Percentiles rank a stretch among this genome's conserved stretches.
Evolutionary conservation across 2,113 vertebrate species (phyloP).

Genomic region (Planiliza haematocheilus): DNA sequence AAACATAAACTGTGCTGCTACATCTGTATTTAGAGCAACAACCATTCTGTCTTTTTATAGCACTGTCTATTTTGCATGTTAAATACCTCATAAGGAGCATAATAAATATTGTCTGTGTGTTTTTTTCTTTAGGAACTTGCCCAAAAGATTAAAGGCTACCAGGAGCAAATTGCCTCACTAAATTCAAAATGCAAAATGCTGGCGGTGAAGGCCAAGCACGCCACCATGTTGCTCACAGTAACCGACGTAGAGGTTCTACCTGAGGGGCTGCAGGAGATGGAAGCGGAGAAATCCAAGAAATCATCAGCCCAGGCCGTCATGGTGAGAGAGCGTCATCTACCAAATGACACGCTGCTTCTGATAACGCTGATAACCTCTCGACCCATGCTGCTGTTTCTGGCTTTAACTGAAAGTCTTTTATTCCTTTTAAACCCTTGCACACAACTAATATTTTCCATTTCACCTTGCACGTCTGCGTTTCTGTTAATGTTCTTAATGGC

Average conservation of each 20-base stretch:
- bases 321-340: slow-evolving; percentile 82
- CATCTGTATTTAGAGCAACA: neutral
- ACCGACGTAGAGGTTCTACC: slow-evolving; percentile 91
- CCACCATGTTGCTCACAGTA: slow-evolving; percentile 97
- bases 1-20: neutral
- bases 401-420: slow-evolving; percentile 10
- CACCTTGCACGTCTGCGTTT: slow-evolving; percentile 37
- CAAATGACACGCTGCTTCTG: neutral
- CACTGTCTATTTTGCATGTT: neutral
- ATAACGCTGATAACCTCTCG: slow-evolving; percentile 6
- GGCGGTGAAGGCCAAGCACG: slow-evolving; percentile 96
- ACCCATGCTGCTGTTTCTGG: slow-evolving; percentile 27
- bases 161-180: slow-evolving; percentile 95
- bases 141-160: slow-evolving; percentile 97
- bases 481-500: slow-evolving; percentile 53
- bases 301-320: slow-evolving; percentile 88
- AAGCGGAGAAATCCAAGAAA: slow-evolving; percentile 85
- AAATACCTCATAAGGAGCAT: neutral
- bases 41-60: neutral
- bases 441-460: slow-evolving; percentile 23
- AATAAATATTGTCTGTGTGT: neutral
- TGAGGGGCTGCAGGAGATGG: slow-evolving; percentile 89
- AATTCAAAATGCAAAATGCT: slow-evolving; percentile 99
- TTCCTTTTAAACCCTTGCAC: too few relatives aligned
- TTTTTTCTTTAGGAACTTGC: slow-evolving; percentile 90